Percentiles rank a stretch among this genome's conserved stretches.
These are phyloP conservation scores for Coenobita brevimanus DNA, from an alignment of 1,140 invertebrate genomes.

Conservation along the genomic window DNA sequence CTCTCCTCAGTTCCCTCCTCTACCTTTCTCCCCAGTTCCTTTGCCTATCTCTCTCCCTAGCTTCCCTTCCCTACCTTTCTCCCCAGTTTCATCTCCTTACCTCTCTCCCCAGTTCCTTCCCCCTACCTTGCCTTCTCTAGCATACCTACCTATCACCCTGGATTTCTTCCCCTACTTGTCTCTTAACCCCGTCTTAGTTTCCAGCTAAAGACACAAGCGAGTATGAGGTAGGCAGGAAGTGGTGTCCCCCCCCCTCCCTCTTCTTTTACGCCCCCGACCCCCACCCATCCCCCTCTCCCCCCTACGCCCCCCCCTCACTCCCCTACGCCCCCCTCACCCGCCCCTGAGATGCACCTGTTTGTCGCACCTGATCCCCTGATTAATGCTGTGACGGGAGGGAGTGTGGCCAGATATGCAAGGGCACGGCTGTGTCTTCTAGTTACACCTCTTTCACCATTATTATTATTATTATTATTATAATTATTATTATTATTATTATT, in stretches of 20 bases:
- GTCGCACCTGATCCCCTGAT: constrained; percentile 19
- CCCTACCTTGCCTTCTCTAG: not conserved
- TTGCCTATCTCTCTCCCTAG: too few species aligned
- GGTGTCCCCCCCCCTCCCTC: not conserved
- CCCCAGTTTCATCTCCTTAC: not conserved
- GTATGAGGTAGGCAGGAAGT: too few species aligned
- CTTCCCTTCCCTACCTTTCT: too few species aligned
- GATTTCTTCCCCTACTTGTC: not conserved
- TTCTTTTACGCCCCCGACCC: not conserved
- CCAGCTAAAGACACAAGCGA: too few species aligned
- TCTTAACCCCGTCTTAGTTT: not conserved
- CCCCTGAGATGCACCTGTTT: not conserved
- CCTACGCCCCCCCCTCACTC: not conserved
- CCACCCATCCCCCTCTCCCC: not conserved
- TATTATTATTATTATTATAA: too few species aligned
- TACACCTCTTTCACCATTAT: too few species aligned
- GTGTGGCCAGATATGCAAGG: not conserved
- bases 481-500: too few species aligned
- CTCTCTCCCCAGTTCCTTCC: not conserved
- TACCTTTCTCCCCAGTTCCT: too few species aligned
- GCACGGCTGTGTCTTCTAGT: too few species aligned
- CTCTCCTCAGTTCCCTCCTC: too few species aligned
- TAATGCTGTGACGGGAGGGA: not conserved
- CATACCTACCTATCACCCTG: not conserved
- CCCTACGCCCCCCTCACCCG: not conserved